Evolutionary conservation across 2,888 invertebrate species (phyloP), one percentile per base, ranked within the genome.

Genomic region (Atrina japonica): DNA sequence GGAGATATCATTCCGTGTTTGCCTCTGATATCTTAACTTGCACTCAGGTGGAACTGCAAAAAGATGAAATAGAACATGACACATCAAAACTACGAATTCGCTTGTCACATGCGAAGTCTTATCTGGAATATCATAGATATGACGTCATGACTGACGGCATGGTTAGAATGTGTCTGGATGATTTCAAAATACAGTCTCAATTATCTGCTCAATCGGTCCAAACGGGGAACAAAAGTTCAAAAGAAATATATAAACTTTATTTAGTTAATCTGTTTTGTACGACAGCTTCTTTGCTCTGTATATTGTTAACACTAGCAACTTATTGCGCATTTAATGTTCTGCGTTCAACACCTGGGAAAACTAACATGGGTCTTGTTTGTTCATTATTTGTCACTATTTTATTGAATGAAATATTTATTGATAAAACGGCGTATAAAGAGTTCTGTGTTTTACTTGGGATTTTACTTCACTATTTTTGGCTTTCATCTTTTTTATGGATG

Each of bases 281-380:
- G 6, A 16, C 25, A 23, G 0, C 23, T 14, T 52, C 52, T 25
- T 11, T 25, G 16, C 18, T 52, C 5, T 52, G 23, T 23, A 14
- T 52, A 23, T 6, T 18, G 16, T 21, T 52, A 9, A 52, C 21
- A 9, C 16, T 52, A 52, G 16, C 25, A 21, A 25, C 25, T 25
- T 52, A 52, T 25, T 52, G 52, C 23, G 21, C 23, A 9, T 25
- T 52, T 16, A 11, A 18, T 0, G 9, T 5, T 16, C 25, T 52
- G 27, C 52, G 52, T 25, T 23, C 52, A 21, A 52, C 52, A 25
- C 25, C 52, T 25, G 52, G 52, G 25, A 52, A 52, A 25, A 23
- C 25, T 18, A 52, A 23, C 6, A 52, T 52, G 52, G 21, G 18
- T 7, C 18, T 52, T 18, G 23, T 52, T 18, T 23, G 9, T 5